phyloP scores from a whole-genome alignment of 2,113 vertebrate species.

The Dicerorhinus sumatrensis region DNA sequence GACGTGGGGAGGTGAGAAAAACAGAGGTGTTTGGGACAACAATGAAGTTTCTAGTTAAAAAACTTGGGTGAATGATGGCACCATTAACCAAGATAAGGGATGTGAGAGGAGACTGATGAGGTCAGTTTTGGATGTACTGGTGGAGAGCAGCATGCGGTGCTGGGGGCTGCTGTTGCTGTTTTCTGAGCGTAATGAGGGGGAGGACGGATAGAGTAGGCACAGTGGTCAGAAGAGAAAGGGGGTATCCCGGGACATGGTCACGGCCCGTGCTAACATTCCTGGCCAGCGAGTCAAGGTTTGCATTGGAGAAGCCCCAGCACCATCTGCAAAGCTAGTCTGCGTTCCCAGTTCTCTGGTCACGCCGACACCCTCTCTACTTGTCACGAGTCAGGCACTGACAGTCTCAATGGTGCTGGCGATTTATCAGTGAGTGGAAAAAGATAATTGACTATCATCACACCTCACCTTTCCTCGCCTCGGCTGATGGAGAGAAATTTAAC shows the following conservation, averaged over 20 bases:
- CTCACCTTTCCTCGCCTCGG: slow-evolving; percentile 79
- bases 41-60: slow-evolving; percentile 27
- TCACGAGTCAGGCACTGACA: slow-evolving; percentile 81
- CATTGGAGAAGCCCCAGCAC: not conserved
- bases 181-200: not conserved
- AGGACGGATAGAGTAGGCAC: not conserved
- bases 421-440: slow-evolving; percentile 84
- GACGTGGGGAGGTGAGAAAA: not conserved
- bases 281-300: not conserved
- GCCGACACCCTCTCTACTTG: slow-evolving; percentile 82
- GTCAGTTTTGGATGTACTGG: not conserved
- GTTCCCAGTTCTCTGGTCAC: slow-evolving; percentile 66
- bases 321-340: not conserved
- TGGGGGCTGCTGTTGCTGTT: not conserved
- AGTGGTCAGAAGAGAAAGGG: not conserved
- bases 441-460: slow-evolving; percentile 86
- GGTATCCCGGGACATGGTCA: not conserved
- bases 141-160: not conserved
- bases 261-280: not conserved
- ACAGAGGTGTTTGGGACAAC: not conserved
- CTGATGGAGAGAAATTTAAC: slow-evolving; percentile 71
- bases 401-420: slow-evolving; percentile 76
- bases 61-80: slow-evolving; percentile 11
- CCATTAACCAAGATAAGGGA: not conserved
- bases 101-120: not conserved